Evolutionary conservation across 1,140 invertebrate species (phyloP).

Genomic region (Drosophila micromelanica): DNA sequence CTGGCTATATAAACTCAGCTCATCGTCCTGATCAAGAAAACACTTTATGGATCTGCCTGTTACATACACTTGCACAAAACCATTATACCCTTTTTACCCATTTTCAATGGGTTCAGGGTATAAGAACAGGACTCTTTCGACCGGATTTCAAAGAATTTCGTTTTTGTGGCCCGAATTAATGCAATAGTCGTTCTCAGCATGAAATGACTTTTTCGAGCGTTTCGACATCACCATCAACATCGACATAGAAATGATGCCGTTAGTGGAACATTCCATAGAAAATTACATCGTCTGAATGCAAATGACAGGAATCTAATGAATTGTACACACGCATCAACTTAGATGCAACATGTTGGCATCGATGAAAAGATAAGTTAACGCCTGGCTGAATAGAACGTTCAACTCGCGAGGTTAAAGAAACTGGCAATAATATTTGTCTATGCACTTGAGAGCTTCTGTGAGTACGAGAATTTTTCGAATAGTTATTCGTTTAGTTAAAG

Average conservation of each 20-base stretch:
- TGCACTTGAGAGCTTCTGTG: background rate
- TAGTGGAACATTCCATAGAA: conserved; percentile 55
- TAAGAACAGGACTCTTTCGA: background rate
- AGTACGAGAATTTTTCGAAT: background rate
- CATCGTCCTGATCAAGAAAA: too few species aligned
- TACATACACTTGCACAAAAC: too few species aligned
- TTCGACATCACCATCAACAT: conserved; percentile 24
- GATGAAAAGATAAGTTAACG: conserved; percentile 7
- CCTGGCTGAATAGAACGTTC: conserved; percentile 13
- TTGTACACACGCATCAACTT: conserved; percentile 24
- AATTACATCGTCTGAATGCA: conserved; percentile 42
- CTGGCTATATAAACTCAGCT: too few species aligned
- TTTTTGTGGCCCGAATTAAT: conserved; percentile 54
- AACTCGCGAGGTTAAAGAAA: background rate
- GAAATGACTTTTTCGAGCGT: conserved; percentile 65
- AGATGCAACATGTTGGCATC: conserved; percentile 39
- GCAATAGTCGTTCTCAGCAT: conserved; percentile 62
- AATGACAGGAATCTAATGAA: conserved; percentile 43
- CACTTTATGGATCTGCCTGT: too few species aligned
- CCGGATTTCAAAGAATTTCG: conserved; percentile 54
- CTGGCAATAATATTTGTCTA: conserved; percentile 4
- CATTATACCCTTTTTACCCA: too few species aligned
- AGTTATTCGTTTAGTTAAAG: background rate
- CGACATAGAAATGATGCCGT: conserved; percentile 58
- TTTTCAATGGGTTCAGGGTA: too few species aligned